Evolutionary conservation across 2,113 vertebrate species (phyloP), one percentile per base, ranked within the genome.

Genomic region (Oreocharis arfaki): DNA sequence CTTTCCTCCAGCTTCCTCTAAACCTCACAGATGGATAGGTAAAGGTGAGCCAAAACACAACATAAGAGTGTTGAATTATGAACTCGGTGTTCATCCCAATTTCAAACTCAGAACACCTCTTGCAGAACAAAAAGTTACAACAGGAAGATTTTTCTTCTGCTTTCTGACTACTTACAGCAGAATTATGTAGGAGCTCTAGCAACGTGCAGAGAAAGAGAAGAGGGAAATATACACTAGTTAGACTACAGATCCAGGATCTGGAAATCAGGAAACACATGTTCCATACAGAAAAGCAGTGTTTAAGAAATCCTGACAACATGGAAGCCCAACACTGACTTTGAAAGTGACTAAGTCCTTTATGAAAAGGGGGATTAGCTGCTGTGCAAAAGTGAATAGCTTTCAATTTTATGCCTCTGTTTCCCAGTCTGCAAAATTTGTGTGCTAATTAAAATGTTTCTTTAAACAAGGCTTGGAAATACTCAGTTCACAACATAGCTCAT

Each of bases 401-500:
- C 6, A 86, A 11, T 33, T 70, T 21, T 19, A 53, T 80, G 71
- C 78, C 85, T 96, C 33, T 6, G 61, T 80, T 84, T 94, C 67
- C 47, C 39, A 21, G 19, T 13, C 57, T 76, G 49, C 16, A 95
- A 85, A 69, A 73, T 64, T 4, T 9, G 6, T 27, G 24, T 24
- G 39, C 33, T 70, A 44, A 68, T 95, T 71, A 57, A 75, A 73
- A 75, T 32, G 17, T 39, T 42, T 80, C 70, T 77, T 91, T 93
- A 83, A 91, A 83, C 32, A 63, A 69, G 60, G 21, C 39, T 67
- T 88, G 59, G 55, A 85, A 88, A 80, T 8, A 5, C 77, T 88
- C 71, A 39, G 42, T 53, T 87, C 56, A 59, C 71, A 90, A 50
- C 53, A 19, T 28, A 20, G 35, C 28, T 83, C 65, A 11, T 35